These are phyloP conservation scores for Tragopan temminckii DNA, from an alignment of 2,797 vertebrate genomes.

Conservation along the genomic window DNA sequence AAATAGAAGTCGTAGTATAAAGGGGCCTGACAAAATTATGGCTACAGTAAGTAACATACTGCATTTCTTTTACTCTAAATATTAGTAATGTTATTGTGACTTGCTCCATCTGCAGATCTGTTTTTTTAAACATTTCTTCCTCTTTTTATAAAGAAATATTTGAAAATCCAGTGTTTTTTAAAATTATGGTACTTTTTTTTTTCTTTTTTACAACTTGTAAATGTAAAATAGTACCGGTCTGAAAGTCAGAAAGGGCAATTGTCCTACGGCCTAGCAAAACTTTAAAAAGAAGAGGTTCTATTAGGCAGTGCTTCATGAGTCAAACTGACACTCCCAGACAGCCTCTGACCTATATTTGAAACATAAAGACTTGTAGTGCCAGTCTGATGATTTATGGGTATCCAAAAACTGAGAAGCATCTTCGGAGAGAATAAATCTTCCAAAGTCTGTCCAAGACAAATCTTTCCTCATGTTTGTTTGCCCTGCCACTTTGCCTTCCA, in stretches of 20 bases:
- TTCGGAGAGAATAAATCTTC: not conserved
- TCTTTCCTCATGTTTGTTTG: conserved; percentile 9
- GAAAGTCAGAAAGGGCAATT: not conserved
- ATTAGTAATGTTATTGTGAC: not conserved
- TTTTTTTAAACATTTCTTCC: not conserved
- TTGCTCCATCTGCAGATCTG: not conserved
- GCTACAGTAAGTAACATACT: not conserved
- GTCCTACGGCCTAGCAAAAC: not conserved
- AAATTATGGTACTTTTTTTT: not conserved
- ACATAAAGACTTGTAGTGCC: conserved; percentile 44
- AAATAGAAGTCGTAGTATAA: not conserved
- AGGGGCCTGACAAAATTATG: not conserved
- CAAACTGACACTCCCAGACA: conserved; percentile 50
- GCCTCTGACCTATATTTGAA: conserved; percentile 57
- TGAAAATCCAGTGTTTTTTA: not conserved
- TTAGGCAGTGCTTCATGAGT: conserved; percentile 41
- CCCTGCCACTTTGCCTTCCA: not conserved
- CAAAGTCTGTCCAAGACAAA: not conserved
- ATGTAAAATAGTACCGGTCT: not conserved
- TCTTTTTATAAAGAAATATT: not conserved
- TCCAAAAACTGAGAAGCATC: conserved; percentile 47
- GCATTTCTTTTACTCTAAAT: too few species aligned
- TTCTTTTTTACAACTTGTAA: not conserved
- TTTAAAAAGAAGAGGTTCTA: not conserved
- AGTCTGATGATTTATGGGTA: conserved; percentile 62